A percentile compares a stretch with the other conserved stretches of the same genome.
These are phyloP conservation scores for Drosophila kanekoi DNA, from an alignment of 2,888 invertebrate species.

Conservation along the genomic window DNA sequence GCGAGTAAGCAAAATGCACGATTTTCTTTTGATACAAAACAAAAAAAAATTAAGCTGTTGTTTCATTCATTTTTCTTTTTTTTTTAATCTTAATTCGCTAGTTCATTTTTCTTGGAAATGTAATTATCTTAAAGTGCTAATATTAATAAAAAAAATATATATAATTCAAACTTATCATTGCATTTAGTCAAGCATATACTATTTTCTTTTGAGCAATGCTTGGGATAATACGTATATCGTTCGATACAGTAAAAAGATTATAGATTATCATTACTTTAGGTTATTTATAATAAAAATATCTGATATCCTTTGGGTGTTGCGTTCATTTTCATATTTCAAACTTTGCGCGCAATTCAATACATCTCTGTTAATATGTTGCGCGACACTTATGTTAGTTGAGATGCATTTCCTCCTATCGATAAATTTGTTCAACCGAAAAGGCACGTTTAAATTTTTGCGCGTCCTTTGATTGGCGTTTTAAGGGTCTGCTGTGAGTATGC, in stretches of 20 bases:
- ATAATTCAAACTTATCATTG: not conserved
- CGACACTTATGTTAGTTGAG: not conserved
- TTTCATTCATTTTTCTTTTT: conserved; percentile 5
- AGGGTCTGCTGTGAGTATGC: conserved; percentile 8
- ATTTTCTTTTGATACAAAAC: conserved; percentile 22
- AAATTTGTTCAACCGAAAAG: not conserved
- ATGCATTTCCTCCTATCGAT: not conserved
- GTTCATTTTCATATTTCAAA: not conserved
- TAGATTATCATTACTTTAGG: too few species aligned
- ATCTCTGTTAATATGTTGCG: not conserved
- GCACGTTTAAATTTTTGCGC: conserved; percentile 26
- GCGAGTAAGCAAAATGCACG: conserved; percentile 10
- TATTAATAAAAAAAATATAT: conserved; percentile 18
- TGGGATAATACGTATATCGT: too few species aligned
- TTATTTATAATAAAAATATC: too few species aligned
- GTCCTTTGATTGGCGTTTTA: conserved; percentile 17
- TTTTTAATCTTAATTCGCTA: not conserved
- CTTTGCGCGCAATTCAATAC: not conserved
- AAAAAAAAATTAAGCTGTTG: not conserved
- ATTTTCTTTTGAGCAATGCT: too few species aligned
- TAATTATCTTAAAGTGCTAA: conserved; percentile 27
- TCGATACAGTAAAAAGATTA: too few species aligned
- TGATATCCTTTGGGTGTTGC: too few species aligned
- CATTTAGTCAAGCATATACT: too few species aligned
- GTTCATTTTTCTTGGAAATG: conserved; percentile 25